Base-by-base conservation (phyloP, 2,888 invertebrate species). In the Thymelicus lineola region DNA sequence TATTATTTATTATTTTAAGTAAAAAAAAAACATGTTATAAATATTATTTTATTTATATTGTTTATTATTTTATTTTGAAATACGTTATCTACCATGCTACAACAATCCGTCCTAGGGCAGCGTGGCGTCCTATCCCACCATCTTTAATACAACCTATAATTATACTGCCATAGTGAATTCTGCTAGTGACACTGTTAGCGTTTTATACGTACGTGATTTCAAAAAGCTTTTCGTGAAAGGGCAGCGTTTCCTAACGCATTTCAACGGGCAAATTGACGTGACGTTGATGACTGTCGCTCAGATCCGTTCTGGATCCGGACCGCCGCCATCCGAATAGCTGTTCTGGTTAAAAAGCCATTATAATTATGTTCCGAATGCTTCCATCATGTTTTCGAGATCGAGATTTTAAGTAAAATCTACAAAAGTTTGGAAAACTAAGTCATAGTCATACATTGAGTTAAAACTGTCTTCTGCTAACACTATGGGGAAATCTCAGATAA, bases 201-300 rank as follows among this genome's bases (percentile, higher is more conserved):
- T 45, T 66, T 66, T 55, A 63, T 38, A 38, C 55, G 50, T 45
- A 68, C 62, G 68, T 68, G 67, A 68, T 68, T 68, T 57, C 53
- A 14, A 45, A 60, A 35, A 55, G 53, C 53, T 60, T 53, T 57
- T 55, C 61, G 36, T 45, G 61, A 68, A 55, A 45, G 60, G 57
- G 35, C 63, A 53, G 63, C 35, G 36, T 6, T 20, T 53, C 50
- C 58, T 58, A 45, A 38, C 66, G 53, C 53, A 53, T 53, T 53
- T 53, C 60, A 61, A 67, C 53, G 61, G 6, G 15, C 45, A 35
- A 68, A 68, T 68, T 61, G 67, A 68, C 67, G 45, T 61, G 67
- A 55, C 67, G 46, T 45, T 68, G 61, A 62, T 62, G 55, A 46
- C 61, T 46, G 67, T 46, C 67, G 53, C 38, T 53, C 61, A 45